Conservation (phyloP, 2,113 vertebrate species). For the Otolemur garnettii region DNA sequence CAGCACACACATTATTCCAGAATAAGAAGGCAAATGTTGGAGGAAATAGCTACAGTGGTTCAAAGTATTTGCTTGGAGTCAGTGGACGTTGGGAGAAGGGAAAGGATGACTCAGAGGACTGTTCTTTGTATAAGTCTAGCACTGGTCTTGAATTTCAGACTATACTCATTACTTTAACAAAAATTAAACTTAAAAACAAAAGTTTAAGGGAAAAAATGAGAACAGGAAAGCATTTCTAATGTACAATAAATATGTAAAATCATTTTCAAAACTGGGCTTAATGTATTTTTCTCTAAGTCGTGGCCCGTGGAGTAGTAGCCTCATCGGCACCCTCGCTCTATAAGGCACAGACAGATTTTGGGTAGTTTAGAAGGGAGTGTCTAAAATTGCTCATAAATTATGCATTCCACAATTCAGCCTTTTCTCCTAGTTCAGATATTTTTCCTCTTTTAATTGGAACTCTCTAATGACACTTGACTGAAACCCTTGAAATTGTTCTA, state of each 20-base stretch:
- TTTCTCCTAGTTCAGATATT: slow-evolving; percentile 28
- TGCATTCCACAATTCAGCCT: not conserved
- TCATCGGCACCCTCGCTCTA: not conserved
- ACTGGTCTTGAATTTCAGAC: slow-evolving; percentile 22
- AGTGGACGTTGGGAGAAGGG: not conserved
- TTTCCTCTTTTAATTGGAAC: not conserved
- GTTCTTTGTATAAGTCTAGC: not conserved
- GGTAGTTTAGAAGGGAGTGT: not conserved
- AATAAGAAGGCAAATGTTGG: not conserved
- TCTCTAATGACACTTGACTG: not conserved
- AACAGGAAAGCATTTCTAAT: not conserved
- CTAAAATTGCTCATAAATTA: slow-evolving; percentile 52
- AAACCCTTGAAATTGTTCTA: not conserved
- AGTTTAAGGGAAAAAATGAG: slow-evolving; percentile 25
- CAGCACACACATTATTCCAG: not conserved
- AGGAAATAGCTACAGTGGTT: not conserved
- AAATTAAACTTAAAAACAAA: slow-evolving; percentile 47
- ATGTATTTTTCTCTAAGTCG: not conserved
- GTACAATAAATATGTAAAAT: slow-evolving; percentile 38
- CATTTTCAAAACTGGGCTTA: slow-evolving; percentile 46
- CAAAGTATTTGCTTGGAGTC: not conserved
- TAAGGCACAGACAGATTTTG: not conserved
- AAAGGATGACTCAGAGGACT: not conserved
- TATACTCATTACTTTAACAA: slow-evolving; percentile 18
- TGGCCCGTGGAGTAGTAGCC: not conserved